Evolutionary conservation across 30 jellyfish, hydroid and myxozoan species (phyloP), one percentile per base, ranked within the genome.

Genomic region (Aurelia sp.): DNA sequence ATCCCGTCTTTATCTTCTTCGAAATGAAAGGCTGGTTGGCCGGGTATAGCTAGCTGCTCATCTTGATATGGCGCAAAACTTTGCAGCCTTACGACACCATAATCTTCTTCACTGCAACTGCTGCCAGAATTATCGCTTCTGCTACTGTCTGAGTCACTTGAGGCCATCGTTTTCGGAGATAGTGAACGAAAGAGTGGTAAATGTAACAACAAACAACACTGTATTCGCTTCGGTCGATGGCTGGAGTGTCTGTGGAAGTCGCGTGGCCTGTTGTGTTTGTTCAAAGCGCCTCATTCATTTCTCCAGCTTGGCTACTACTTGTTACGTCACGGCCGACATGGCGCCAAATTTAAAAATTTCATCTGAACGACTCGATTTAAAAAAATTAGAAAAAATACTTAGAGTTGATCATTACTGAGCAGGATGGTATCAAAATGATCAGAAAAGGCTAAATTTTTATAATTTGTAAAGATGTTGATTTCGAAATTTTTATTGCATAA

Each of bases 1-100:
- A 79, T 63, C 31, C 89, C 73, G 48, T 79, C 81, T 79, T 57
- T 57, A 62, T 79, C 89, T 37, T 79, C 89, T 4, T 79, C 81
- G 44, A 79, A 65, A 19, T 62, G 57, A 52, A 37, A 62, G 50
- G 89, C 79, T 41, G 81, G 81, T 23, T n/a, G 81, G 4, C 79
- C 79, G 20, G 60, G 65, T 11, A 69, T 35, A 11, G 81, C 74
- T 27, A 64, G 89, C 22, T 81, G 89, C 23, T 79, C 73, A 52
- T 79, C 81, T 65, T 79, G 89, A 59, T 79, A 79, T n/a, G 89
- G 89, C n/a, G 72, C 73, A 62, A 16, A 5, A 9, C 64, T 74
- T 21, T 3, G 72, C 62, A 79, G 63, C 30, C 37, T 41, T 31
- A 79, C 71, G 69, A 61, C 64, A 4, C 81, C 81, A 53, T 62